Conservation (phyloP, 2,113 vertebrate genomes). For the Mirounga angustirostris region DNA sequence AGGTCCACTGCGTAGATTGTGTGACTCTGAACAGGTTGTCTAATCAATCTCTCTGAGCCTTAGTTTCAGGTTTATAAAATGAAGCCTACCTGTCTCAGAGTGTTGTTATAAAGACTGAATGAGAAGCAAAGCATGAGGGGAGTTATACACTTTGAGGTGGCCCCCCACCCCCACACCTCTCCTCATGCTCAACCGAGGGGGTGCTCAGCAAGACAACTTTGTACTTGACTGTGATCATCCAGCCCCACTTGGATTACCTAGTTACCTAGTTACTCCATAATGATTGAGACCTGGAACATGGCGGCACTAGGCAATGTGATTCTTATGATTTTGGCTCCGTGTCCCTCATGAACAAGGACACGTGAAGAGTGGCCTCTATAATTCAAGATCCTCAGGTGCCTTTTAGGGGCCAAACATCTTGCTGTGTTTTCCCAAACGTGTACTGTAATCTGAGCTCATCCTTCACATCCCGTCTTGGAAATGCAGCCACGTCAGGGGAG, state of each 20-base stretch:
- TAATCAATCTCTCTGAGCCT: neutral
- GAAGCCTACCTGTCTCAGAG: neutral
- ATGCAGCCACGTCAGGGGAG: neutral
- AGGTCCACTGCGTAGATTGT: neutral
- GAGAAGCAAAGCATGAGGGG: neutral
- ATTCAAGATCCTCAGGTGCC: neutral
- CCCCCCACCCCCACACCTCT: neutral
- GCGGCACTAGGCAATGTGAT: neutral
- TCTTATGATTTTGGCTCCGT: neutral
- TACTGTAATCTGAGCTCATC: slow-evolving; percentile 16
- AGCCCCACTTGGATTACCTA: neutral
- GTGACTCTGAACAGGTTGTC: neutral
- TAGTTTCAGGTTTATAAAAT: neutral
- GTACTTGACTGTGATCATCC: neutral
- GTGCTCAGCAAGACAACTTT: neutral
- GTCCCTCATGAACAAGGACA: neutral
- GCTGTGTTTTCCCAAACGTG: neutral
- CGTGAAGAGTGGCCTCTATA: neutral
- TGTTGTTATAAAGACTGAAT: neutral
- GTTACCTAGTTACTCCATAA: neutral
- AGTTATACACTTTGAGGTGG: neutral
- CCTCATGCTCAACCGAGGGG: accelerated
- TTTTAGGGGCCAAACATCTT: neutral
- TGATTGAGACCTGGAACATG: neutral
- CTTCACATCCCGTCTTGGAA: neutral